phyloP scores from a whole-genome alignment of 2,888 invertebrate genomes.

The Sphecodes monilicornis region DNA sequence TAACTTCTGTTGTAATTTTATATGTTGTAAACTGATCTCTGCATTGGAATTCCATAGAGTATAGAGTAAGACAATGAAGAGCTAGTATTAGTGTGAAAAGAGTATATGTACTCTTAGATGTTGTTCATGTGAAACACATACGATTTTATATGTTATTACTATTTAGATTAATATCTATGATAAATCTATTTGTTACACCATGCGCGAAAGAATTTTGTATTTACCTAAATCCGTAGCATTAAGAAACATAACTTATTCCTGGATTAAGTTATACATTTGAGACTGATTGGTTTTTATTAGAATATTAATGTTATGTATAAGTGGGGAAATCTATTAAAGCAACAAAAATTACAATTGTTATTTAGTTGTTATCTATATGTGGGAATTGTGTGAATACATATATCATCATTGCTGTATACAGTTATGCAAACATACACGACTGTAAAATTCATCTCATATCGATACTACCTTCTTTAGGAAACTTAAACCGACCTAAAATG shows the following conservation, averaged over 20 bases:
- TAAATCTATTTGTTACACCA: not conserved
- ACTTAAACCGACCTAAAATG: not conserved
- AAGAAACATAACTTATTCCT: not conserved
- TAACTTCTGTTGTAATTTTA: not conserved
- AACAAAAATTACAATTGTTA: not conserved
- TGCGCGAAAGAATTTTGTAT: not conserved
- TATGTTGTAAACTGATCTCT: not conserved
- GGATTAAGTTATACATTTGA: slow-evolving; percentile 9
- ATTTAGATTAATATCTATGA: not conserved
- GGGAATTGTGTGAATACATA: slow-evolving; percentile 14
- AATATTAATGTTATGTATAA: not conserved
- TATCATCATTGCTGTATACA: slow-evolving; percentile 15
- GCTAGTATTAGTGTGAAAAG: too few relatives aligned
- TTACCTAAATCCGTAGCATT: not conserved
- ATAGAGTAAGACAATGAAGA: slow-evolving; percentile 3
- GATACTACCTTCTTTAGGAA: not conserved
- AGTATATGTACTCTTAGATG: not conserved
- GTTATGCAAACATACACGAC: not conserved
- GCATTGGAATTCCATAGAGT: slow-evolving; percentile 9
- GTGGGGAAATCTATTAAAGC: not conserved
- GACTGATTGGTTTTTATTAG: slow-evolving; percentile 14
- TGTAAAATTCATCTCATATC: not conserved
- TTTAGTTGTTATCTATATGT: slow-evolving; percentile 5
- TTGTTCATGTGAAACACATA: not conserved
- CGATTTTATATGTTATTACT: slow-evolving; percentile 2